A percentile compares a stretch with the other conserved stretches of the same genome.
phyloP scores from a whole-genome alignment of 2,113 vertebrate genomes.

The Heptranchias perlo region DNA sequence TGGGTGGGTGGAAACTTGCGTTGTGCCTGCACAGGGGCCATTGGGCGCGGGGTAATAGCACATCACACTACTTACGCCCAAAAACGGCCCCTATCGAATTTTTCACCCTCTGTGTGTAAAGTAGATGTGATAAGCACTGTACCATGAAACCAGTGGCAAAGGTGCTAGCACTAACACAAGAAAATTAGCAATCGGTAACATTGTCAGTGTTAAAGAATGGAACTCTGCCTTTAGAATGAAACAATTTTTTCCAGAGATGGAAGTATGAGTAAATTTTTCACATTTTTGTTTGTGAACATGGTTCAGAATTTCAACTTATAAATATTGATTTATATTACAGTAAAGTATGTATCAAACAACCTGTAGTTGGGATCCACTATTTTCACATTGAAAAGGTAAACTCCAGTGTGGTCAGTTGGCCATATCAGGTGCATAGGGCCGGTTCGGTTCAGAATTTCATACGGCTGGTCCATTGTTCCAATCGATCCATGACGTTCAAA shows the following conservation, averaged over 20 bases:
- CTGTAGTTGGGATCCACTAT: slow-evolving; percentile 25
- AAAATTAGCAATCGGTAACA: background rate
- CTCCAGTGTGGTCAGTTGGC: background rate
- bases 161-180: background rate
- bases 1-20: too few relatives aligned
- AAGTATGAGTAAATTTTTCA: background rate
- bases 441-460: background rate
- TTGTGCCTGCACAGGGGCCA: too few relatives aligned
- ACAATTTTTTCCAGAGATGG: background rate
- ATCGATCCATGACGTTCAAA: background rate
- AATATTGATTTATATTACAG: background rate
- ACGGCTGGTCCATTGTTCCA: background rate
- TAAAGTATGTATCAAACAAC: background rate
- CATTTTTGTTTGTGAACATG: background rate
- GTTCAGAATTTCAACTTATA: background rate
- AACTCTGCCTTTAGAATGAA: background rate
- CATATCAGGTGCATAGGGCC: background rate
- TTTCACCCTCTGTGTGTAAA: background rate
- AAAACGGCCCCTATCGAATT: too few relatives aligned
- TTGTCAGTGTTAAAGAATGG: background rate
- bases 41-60: too few relatives aligned
- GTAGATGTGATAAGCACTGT: background rate
- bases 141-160: background rate
- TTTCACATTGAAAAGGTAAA: slow-evolving; percentile 9
- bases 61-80: too few relatives aligned